Percentiles rank a stretch among this genome's conserved stretches.
phyloP scores from a whole-genome alignment of 2,888 invertebrate species.

The Hydrotaea cyrtoneurina region DNA sequence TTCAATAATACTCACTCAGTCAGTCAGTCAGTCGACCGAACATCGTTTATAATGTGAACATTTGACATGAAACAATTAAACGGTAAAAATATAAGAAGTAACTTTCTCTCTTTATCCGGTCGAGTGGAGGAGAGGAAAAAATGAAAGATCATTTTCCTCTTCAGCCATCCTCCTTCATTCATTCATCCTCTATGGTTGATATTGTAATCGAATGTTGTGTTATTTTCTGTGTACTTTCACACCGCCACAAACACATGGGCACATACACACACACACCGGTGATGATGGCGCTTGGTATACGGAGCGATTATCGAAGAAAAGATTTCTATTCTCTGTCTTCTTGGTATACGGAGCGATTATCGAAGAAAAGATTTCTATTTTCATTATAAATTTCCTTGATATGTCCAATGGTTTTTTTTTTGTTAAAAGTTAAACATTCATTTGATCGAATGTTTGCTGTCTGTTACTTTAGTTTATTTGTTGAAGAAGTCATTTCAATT shows the following conservation, averaged over 20 bases:
- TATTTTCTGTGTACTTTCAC: slow-evolving; percentile 8
- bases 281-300: no score
- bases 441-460: background rate
- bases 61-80: slow-evolving; percentile 11
- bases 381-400: background rate
- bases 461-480: background rate
- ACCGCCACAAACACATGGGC: no score
- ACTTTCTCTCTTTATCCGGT: background rate
- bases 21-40: background rate
- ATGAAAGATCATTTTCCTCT: background rate
- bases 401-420: background rate
- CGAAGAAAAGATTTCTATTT: background rate
- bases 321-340: slow-evolving; percentile 5
- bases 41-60: background rate
- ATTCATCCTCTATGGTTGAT: background rate
- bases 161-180: background rate
- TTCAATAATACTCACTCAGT: background rate
- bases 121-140: no score
- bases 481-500: background rate
- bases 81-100: background rate
- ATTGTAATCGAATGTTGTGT: background rate
- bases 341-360: background rate
- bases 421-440: slow-evolving; percentile 3
- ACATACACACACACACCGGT: background rate
- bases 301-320: background rate